Evolutionary conservation across 2,113 vertebrate species (phyloP), one percentile per base, ranked within the genome.

Genomic region (Anhinga rufa): DNA sequence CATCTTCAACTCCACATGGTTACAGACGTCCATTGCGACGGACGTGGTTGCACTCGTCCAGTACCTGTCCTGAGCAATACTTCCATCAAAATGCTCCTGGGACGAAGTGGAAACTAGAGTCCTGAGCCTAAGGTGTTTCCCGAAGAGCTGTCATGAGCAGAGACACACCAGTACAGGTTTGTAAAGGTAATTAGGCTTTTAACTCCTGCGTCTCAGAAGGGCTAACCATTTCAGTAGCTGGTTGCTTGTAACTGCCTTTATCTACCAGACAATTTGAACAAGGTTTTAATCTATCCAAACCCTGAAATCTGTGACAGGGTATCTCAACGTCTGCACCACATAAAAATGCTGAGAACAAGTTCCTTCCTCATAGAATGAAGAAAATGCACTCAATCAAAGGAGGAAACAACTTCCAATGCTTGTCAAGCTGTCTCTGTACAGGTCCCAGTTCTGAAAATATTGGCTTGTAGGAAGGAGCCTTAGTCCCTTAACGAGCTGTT

Each of bases 301-400:
- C 29, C 57, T 89, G 70, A 94, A 93, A 85, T 57, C 28, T 90
- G 49, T 94, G 88, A 70, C 55, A 88, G 69, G 87, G 51, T 38
- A 82, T 91, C 62, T 96, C 80, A 83, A 38, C 0, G 16, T 87
- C 89, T 96, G 57, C 52, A 78, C 25, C 28, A 61, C 44, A 82
- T 42, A 84, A 92, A 92, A 93, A 84, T 57, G 42, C 40, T 76
- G 58, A 77, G 83, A 95, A 90, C 69, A 84, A 96, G 91, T 82
- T 92, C 57, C 28, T 91, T 95, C 69, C 28, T 89, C 40, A 58
- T 29, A 48, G 79, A 93, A 75, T 36, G 65, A 86, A 92, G 86
- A 95, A 96, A 95, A 95, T 84, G 19, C 48, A 83, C 42, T 89
- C 83, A 90, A 76, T 92, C 88, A 90, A 89, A 93, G 71, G 65